Conservation (phyloP, 2,113 vertebrate species). For the Malurus alboscapulatus region DNA sequence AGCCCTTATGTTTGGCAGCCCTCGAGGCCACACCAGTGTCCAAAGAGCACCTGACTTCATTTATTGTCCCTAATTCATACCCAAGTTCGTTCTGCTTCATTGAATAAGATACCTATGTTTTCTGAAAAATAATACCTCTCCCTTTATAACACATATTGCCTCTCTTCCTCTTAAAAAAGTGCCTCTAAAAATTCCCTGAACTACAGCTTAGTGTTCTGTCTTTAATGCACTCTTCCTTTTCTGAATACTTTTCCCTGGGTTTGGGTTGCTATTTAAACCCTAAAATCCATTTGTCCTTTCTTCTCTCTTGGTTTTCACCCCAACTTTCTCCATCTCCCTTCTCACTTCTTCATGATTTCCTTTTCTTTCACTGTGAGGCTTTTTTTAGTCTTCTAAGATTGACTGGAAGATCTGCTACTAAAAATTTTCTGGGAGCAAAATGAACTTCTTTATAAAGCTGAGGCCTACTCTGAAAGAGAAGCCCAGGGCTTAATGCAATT, state of each 20-base stretch:
- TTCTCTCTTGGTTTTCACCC: not conserved
- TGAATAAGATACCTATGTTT: not conserved
- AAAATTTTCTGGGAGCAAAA: constrained; percentile 12
- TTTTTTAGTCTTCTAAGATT: not conserved
- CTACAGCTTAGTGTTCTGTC: not conserved
- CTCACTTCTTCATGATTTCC: not conserved
- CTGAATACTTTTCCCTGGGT: not conserved
- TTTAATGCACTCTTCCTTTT: not conserved
- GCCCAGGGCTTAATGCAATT: constrained; percentile 36
- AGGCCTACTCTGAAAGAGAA: constrained; percentile 4
- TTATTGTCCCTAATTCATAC: not conserved
- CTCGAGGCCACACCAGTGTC: not conserved
- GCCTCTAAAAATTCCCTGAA: not conserved
- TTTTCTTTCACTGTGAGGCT: not conserved
- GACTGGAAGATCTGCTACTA: not conserved
- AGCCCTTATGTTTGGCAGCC: not conserved
- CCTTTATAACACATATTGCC: not conserved
- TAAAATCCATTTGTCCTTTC: not conserved
- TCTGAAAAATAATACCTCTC: not conserved
- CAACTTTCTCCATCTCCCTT: not conserved
- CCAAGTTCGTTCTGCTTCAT: not conserved
- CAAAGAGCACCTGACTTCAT: constrained; percentile 14
- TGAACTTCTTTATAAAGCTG: not conserved
- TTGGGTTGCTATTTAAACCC: not conserved
- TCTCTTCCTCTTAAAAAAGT: not conserved